These are phyloP conservation scores for Notodonta ziczac DNA, from an alignment of 2,888 invertebrate genomes.

Conservation along the genomic window DNA sequence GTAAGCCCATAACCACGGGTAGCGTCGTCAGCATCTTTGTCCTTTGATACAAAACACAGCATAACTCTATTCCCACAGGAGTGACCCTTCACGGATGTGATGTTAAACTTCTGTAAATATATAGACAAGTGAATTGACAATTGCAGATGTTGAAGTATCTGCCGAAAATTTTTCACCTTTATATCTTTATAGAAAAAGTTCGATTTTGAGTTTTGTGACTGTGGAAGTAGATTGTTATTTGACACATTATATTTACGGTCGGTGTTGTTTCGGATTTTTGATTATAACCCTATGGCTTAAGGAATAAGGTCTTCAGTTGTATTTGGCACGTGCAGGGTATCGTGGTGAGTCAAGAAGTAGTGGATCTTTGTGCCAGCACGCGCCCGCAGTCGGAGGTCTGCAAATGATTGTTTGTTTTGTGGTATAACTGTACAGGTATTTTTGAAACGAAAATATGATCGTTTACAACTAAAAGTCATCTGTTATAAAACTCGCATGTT, in stretches of 20 bases:
- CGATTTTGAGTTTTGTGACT: neutral
- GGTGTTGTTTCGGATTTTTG: neutral
- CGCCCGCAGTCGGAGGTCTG: slow-evolving; percentile 41
- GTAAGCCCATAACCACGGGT: neutral
- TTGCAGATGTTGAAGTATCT: neutral
- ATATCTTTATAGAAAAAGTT: neutral
- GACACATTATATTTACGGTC: neutral
- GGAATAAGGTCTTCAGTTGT: neutral
- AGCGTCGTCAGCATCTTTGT: neutral
- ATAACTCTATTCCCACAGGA: slow-evolving; percentile 37
- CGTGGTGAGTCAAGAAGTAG: slow-evolving; percentile 4
- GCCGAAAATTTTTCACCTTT: neutral
- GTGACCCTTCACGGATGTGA: slow-evolving; percentile 27
- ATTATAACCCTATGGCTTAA: neutral
- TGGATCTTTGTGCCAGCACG: slow-evolving; percentile 35
- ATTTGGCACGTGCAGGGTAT: neutral
- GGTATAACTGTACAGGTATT: neutral
- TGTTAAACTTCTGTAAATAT: slow-evolving; percentile 38
- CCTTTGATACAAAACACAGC: slow-evolving; percentile 10
- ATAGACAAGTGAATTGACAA: slow-evolving; percentile 28
- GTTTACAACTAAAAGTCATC: neutral
- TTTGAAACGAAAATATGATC: neutral
- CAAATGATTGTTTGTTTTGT: slow-evolving; percentile 17
- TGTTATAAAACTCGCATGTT: neutral
- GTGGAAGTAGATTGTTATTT: neutral